Conservation (phyloP, 2,888 invertebrate species). For the Pyrocoelia pectoralis region DNA sequence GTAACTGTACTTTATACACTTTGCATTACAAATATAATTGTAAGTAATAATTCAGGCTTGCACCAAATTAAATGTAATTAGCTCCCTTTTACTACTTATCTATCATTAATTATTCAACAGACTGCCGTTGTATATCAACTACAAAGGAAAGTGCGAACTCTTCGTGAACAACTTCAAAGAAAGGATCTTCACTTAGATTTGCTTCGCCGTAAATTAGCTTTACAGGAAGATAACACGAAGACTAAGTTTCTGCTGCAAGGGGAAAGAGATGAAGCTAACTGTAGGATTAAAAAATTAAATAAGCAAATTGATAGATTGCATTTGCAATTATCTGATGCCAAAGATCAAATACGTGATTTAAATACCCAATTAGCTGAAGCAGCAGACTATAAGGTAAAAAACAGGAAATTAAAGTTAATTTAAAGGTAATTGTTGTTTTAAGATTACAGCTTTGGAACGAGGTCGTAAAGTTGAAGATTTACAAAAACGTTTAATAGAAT, state of each 20-base stretch:
- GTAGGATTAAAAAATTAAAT: conserved; percentile 78
- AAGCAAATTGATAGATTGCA: conserved; percentile 86
- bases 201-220: conserved; percentile 83
- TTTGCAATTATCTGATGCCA: conserved; percentile 81
- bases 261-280: conserved; percentile 73
- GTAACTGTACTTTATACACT: conserved; percentile 25
- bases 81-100: neutral
- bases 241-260: conserved; percentile 70
- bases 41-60: neutral
- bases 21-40: conserved; percentile 4
- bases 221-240: conserved; percentile 79
- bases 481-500: conserved; percentile 81
- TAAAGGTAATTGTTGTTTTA: conserved; percentile 22
- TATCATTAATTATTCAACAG: conserved; percentile 56
- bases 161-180: conserved; percentile 90
- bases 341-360: conserved; percentile 81
- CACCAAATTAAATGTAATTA: neutral
- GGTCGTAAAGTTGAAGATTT: conserved; percentile 86
- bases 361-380: conserved; percentile 87
- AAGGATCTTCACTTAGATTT: conserved; percentile 92
- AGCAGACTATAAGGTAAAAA: conserved; percentile 82
- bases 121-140: conserved; percentile 89
- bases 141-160: conserved; percentile 83
- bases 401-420: neutral
- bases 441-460: conserved; percentile 85